Base-by-base conservation (phyloP, 2,888 invertebrate genomes). In the Sesia bembeciformis region DNA sequence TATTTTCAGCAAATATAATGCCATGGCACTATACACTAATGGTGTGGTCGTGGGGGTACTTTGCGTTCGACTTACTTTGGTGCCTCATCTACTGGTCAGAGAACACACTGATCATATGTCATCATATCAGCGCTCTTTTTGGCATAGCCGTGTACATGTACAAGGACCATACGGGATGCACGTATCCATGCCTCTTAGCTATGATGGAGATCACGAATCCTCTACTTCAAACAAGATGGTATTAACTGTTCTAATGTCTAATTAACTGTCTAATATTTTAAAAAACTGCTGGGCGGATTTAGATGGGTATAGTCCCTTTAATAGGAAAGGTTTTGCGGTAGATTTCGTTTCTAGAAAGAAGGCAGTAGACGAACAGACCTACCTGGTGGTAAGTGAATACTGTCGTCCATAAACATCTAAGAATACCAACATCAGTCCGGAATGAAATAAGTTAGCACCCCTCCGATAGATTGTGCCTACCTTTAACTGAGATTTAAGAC, bases 121-220 rank as follows among this genome's bases (percentile, higher is more conserved):
- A 93, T 72, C 93, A 92, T 63, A 40, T 78, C 1, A 83, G 84
- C 62, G 90, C 91, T 6, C 76, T 91, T 6, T 55, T 78, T 49
- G 90, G 90, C n/a, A 78, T 92, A 57, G 77, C 79, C 4, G 66
- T 89, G 8, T 90, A 91, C 64, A 79, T 92, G 67, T 70, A 76
- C 52, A 91, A 90, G 58, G 78, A 83, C 1, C 68, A 75, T 58
- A 81, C 90, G 0, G 92, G 92, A 4, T 90, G 89, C 62, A 88
- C 89, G 42, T 90, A 90, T 49, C 76, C 89, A 3, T 92, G 92
- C 60, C 87, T 89, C 3, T 67, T 93, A 38, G 91, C 91, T 0
- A 74, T 90, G 52, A 74, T 93, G 81, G 93, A 93, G 76, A 61
- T 92, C 40, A 92, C 93, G 1, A 93, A 93, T 71, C 93, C 93